Evolutionary conservation across 23 tunicate species (phyloP).

Genomic region (Trididemnum nubilum): DNA sequence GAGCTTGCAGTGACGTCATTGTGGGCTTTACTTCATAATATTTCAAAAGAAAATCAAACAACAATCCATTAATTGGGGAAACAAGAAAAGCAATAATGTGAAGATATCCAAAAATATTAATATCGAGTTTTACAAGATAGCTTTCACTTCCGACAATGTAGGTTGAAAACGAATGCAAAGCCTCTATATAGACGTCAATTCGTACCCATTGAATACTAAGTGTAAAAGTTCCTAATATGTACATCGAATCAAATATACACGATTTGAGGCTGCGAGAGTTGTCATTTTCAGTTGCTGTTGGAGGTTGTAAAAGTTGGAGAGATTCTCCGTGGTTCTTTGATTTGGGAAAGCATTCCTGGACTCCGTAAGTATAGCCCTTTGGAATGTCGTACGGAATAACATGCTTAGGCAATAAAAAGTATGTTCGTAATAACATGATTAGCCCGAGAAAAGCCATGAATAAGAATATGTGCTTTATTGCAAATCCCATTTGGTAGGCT

Average conservation of each 20-base stretch:
- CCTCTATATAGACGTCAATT: neutral
- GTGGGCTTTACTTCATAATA: neutral
- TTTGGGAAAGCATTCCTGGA: neutral
- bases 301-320: too few species aligned
- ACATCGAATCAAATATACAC: neutral
- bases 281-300: too few species aligned
- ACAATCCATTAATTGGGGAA: neutral
- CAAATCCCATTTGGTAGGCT: neutral
- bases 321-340: neutral
- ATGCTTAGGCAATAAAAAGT: neutral
- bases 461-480: too few species aligned
- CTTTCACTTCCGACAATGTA: neutral
- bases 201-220: neutral
- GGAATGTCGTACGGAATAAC: neutral
- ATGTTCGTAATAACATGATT: neutral
- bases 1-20: neutral
- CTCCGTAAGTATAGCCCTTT: neutral
- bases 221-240: neutral
- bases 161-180: neutral
- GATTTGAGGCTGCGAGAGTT: too few species aligned
- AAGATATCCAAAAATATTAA: neutral
- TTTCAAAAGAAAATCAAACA: neutral
- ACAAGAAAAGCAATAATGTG: neutral
- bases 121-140: neutral
- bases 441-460: neutral